Base-by-base conservation (phyloP, 2,797 vertebrate species). In the Balearica regulorum region DNA sequence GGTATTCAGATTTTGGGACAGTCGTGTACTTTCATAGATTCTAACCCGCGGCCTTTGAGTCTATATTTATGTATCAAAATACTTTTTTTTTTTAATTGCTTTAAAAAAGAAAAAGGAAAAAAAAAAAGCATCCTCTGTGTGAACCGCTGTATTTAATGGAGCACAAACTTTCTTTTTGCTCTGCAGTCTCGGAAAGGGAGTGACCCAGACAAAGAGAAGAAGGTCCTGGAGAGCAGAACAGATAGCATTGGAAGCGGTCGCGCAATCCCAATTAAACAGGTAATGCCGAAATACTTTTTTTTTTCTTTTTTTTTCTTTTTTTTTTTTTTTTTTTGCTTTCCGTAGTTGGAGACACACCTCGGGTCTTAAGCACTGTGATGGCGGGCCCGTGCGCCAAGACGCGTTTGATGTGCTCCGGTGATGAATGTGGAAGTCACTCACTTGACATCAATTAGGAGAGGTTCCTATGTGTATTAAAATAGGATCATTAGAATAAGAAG, bases 251-350 rank as follows among this genome's bases (percentile, higher is more conserved):
- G 99, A 97, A 99, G 99, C 87, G 99, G 99, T 49, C 98, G 99
- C 4, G 99, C 99, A 95, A 99, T 99, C 98, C 99, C 99, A 98
- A 99, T 99, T 98, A 99, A 99, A 98, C 99, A 99, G 99, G 99
- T 99, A 98, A 96, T 76, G 89, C 90, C 9, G 37, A 92, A 84
- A 71, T 55, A 24, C 62, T 73, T 29, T 26, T 39, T 77, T 22
- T 48, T 15, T 26, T 7, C 25, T 43, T 24, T n/a, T 10, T 39
- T 62, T 22, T 33, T 22, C 48, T n/a, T 29, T 77, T 26, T 7
- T 25, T 43, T 24, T n/a, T 10, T 39, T 62, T 22, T 33, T 22
- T 48, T n/a, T 29, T 77, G 41, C 70, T 94, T 88, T 91, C 95
- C 80, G 9, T 94, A 71, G 92, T 93, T 39, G 75, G 95, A 97